Evolutionary conservation across 2,797 vertebrate genomes (phyloP), one percentile per base, ranked within the genome.

Genomic region (Epinephelus coioides): DNA sequence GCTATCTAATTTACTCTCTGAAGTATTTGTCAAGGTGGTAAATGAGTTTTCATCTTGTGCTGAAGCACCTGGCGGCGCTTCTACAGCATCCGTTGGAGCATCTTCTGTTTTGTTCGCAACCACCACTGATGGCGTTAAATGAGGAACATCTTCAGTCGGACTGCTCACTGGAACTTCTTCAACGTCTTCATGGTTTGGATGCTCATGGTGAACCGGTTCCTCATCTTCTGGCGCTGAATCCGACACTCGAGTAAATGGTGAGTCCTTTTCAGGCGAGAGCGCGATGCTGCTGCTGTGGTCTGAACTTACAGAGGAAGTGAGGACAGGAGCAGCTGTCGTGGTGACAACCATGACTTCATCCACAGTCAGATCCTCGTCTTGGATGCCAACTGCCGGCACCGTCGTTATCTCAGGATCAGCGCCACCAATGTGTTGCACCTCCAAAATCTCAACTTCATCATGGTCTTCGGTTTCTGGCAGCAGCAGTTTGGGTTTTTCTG

Each of bases 201-300:
- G 56, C 51, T 90, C 80, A 0, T 83, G 61, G 27, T 65, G 76
- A 56, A 85, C 17, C 10, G 47, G 66, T 6, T 92, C 88, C 4
- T 94, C 91, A 0, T 94, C 86, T 2, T 93, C 92, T 0, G 88
- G 90, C 0, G 23, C 86, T 0, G 75, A 81, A 60, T 96, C 88
- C 0, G 92, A 94, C 40, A 95, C 90, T n/a, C 91, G 89, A 3
- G 91, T 95, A 70, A 95, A 96, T 0, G 95, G 95, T 0, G 94
- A 96, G 63, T 94, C 94, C 73, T 89, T 94, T 59, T 96, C 94
- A 4, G 92, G 88, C 0, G 92, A 93, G 3, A 92, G 83, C 0
- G 56, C 76, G 2, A 80, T 86, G 76, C 69, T 73, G 61, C 63
- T 80, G 82, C 59, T 75, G 27, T 66, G 78, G 14, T 83, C 79